Evolutionary conservation across 92 coral and sea anemone genomes (phyloP).

Genomic region (Bergia sp.): DNA sequence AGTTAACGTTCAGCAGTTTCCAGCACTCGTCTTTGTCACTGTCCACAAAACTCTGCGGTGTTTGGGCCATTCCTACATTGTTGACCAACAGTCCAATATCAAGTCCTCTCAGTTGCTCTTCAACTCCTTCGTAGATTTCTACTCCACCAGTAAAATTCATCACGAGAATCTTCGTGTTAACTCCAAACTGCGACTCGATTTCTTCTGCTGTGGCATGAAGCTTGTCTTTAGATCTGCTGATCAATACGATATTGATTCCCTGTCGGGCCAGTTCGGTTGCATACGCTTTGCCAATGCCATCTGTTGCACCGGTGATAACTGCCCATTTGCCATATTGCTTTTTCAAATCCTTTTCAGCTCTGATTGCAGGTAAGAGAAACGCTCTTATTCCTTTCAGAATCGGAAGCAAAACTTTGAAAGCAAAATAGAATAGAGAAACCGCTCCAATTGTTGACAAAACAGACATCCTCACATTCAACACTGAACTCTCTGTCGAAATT

Average conservation of each 20-base stretch:
- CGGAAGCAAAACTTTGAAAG: neutral
- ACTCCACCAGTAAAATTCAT: conserved; percentile 84
- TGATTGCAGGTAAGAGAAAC: neutral
- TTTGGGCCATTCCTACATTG: conserved; percentile 75
- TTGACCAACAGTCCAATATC: conserved; percentile 89
- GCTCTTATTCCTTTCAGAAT: conserved; percentile 9
- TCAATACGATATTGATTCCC: neutral
- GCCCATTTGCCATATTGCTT: conserved; percentile 20
- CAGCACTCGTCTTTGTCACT: conserved; percentile 70
- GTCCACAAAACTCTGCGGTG: conserved; percentile 68
- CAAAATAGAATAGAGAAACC: neutral
- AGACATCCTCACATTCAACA: neutral
- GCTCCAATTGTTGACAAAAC: conserved; percentile 1
- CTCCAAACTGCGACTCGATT: conserved; percentile 64
- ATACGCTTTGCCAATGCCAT: conserved; percentile 34
- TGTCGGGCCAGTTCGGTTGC: conserved; percentile 4
- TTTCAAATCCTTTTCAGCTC: neutral
- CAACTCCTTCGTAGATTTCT: conserved; percentile 78
- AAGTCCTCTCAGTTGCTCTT: conserved; percentile 67
- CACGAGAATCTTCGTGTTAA: conserved; percentile 77
- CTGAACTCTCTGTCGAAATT: neutral
- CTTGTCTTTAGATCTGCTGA: conserved; percentile 67
- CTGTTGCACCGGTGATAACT: conserved; percentile 18
- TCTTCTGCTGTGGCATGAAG: conserved; percentile 72
- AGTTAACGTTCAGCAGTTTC: conserved; percentile 75